Conservation (phyloP, 2,888 invertebrate genomes). For the Erannis defoliaria region DNA sequence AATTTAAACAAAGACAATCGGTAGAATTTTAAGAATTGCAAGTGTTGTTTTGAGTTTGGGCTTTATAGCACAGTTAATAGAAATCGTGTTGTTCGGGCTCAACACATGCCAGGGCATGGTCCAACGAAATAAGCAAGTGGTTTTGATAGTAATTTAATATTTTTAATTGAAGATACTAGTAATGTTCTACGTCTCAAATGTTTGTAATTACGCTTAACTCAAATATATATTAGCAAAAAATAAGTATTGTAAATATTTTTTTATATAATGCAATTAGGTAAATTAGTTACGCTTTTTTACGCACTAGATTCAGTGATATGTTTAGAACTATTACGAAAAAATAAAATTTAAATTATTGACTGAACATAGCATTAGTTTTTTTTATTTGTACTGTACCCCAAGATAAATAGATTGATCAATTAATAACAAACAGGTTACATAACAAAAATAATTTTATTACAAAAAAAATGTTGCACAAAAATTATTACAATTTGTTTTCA, state of each 20-base stretch:
- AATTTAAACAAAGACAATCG: background rate
- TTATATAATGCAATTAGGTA: constrained; percentile 67
- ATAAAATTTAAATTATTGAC: constrained; percentile 80
- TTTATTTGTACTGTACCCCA: constrained; percentile 1
- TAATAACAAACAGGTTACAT: constrained; percentile 34
- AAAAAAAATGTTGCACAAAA: constrained; percentile 70
- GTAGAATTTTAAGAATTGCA: background rate
- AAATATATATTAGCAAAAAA: constrained; percentile 49
- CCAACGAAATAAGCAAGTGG: background rate
- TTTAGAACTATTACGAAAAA: constrained; percentile 63
- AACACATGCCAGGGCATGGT: no score
- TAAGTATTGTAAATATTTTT: constrained; percentile 60
- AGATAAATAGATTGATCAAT: constrained; percentile 16
- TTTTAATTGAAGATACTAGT: constrained; percentile 26
- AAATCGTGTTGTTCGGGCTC: constrained; percentile 9
- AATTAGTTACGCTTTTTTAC: constrained; percentile 74
- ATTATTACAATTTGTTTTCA: constrained; percentile 69
- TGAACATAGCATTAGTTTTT: constrained; percentile 55
- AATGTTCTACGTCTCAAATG: constrained; percentile 35
- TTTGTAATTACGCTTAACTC: constrained; percentile 48
- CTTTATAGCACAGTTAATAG: background rate
- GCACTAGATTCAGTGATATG: constrained; percentile 62
- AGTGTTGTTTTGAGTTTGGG: constrained; percentile 1
- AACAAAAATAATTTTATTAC: constrained; percentile 74
- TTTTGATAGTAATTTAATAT: constrained; percentile 14